These are phyloP conservation scores for Psammodynastes pulverulentus DNA, from an alignment of 2,113 vertebrate genomes.

Conservation along the genomic window DNA sequence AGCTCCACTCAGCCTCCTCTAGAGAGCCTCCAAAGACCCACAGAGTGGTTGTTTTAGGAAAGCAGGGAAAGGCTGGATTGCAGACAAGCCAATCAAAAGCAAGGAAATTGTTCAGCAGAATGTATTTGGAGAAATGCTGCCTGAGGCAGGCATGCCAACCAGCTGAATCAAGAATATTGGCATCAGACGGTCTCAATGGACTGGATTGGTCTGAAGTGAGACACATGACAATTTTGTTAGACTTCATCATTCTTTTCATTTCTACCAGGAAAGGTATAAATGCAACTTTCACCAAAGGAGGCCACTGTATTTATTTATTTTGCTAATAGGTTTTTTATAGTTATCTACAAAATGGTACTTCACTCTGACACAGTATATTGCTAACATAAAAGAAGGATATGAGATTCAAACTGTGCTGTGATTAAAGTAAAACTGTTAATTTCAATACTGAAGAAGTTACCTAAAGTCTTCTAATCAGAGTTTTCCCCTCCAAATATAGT, in stretches of 20 bases:
- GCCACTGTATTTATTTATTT: not conserved
- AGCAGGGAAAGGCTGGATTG: not conserved
- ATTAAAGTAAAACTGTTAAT: not conserved
- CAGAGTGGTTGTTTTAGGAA: not conserved
- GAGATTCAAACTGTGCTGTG: not conserved
- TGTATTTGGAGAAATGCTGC: not conserved
- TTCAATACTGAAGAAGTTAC: not conserved
- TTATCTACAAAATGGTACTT: not conserved
- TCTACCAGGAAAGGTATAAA: not conserved
- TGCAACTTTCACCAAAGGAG: not conserved
- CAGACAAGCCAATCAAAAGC: not conserved
- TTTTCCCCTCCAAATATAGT: not conserved
- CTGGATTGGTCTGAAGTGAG: not conserved
- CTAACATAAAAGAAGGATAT: not conserved
- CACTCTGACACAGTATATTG: not conserved
- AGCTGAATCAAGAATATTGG: not conserved
- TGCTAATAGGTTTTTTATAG: too few species aligned
- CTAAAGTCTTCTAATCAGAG: not conserved
- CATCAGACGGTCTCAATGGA: not conserved
- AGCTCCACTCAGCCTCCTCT: not conserved
- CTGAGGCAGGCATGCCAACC: not conserved
- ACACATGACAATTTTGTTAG: not conserved
- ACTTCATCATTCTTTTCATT: not conserved
- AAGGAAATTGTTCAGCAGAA: not conserved
- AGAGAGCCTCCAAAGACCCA: not conserved